Evolutionary conservation across 2,797 vertebrate species (phyloP).

Genomic region (Acipenser oxyrinchus): DNA sequence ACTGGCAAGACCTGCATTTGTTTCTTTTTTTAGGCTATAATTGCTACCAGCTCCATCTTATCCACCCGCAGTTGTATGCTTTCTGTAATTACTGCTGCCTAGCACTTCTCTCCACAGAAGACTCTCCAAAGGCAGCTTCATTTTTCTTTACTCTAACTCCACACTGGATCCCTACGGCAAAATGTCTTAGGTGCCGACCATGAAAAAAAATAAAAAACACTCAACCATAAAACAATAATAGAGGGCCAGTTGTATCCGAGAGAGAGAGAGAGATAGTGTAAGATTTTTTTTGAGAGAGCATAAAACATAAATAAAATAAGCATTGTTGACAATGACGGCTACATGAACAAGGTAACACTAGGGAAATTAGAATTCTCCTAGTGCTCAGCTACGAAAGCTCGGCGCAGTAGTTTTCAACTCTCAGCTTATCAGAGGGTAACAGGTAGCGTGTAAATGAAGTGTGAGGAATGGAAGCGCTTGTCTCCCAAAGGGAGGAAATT

Average conservation of each 20-base stretch:
- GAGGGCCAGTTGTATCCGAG: background rate
- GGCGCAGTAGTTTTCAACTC: conserved; percentile 9
- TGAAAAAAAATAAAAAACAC: conserved; percentile 5
- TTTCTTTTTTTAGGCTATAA: conserved; percentile 8
- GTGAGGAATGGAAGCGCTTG: conserved; percentile 2
- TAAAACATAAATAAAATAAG: conserved; percentile 27
- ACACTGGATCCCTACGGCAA: conserved; percentile 1
- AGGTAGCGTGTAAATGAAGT: conserved; percentile 24
- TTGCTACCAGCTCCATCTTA: background rate
- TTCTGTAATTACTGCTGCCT: background rate
- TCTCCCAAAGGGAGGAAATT: conserved; percentile 13
- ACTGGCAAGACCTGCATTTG: background rate
- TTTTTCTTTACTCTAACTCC: conserved; percentile 4
- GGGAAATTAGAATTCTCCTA: conserved; percentile 32
- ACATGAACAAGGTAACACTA: conserved; percentile 21
- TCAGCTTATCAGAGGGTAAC: conserved; percentile 37
- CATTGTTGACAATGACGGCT: conserved; percentile 20
- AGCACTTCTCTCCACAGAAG: background rate
- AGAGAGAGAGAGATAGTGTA: conserved; percentile 8
- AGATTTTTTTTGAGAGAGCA: background rate
- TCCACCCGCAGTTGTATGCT: background rate
- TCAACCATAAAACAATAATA: background rate
- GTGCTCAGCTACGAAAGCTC: conserved; percentile 3
- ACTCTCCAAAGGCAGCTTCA: background rate
- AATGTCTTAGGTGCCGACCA: conserved; percentile 23